Evolutionary conservation across 2,888 invertebrate species (phyloP), one percentile per base, ranked within the genome.

Genomic region (Dorcus parallelipipedus): DNA sequence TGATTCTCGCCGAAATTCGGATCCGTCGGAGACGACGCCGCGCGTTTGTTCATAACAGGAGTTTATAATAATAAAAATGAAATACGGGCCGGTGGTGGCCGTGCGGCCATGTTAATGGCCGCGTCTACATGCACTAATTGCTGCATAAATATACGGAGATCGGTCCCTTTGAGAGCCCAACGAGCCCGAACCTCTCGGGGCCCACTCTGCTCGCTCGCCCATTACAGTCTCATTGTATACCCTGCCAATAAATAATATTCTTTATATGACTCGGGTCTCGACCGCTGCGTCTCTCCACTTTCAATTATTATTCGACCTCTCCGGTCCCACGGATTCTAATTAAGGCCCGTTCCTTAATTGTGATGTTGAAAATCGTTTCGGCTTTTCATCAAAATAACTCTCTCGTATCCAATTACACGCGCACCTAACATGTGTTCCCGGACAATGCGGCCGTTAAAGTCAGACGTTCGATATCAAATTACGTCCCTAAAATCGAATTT

Each of bases 221-320:
- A 76, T 76, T 76, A 76, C 75, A 63, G 71, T 69, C 73, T 76
- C 75, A 76, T 76, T 76, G 76, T 76, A 74, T 74, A 75, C 75
- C 67, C 70, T 69, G 75, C 75, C 76, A 75, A 76, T 76, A 76
- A 76, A 76, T 76, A 76, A 76, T 76, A 76, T 76, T 76, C 76
- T 76, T 76, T 76, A 76, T 76, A 76, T 75, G 76, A 76, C 73
- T 71, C 69, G 69, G 70, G 65, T 70, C 67, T 66, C 62, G 60
- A 20, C 17, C 45, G 45, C 45, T 65, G 66, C 69, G 64, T 68
- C 69, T 70, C 70, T 67, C 66, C 68, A 66, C 70, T 70, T 74
- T 75, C 73, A 72, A 74, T 75, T 74, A 33, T 33, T 33, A 73
- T 70, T 56, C 66, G 64, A 7, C 26, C 26, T 33, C 26, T 68